Evolutionary conservation across 2,113 vertebrate genomes (phyloP).

Genomic region (Alethe castanea): DNA sequence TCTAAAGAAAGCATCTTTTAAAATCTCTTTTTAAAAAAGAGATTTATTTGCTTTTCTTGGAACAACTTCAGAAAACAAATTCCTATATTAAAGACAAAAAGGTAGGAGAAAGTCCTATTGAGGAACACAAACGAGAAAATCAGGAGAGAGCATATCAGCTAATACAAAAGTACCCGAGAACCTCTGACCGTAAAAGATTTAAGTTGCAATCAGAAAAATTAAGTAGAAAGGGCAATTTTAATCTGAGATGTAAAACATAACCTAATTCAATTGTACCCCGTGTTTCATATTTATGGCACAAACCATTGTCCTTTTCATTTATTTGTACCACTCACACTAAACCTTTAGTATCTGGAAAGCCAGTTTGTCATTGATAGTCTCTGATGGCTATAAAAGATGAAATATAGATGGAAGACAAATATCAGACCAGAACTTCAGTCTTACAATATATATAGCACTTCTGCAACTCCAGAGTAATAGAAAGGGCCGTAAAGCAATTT

Average conservation of each 20-base stretch:
- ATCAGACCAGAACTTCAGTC: not conserved
- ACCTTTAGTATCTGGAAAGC: not conserved
- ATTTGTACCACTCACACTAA: not conserved
- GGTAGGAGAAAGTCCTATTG: not conserved
- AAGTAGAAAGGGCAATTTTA: not conserved
- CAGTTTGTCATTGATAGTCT: not conserved
- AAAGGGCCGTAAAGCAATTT: not conserved
- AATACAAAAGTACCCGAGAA: not conserved
- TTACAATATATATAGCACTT: not conserved
- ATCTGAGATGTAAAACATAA: not conserved
- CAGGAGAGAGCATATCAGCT: not conserved
- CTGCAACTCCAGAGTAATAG: not conserved
- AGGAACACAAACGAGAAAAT: not conserved
- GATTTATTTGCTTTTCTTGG: not conserved
- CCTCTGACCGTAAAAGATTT: not conserved
- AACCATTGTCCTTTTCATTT: conserved; percentile 13
- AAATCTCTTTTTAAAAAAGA: not conserved
- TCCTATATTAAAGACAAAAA: not conserved
- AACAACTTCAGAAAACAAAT: not conserved
- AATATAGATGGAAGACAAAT: not conserved
- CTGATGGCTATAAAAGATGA: not conserved
- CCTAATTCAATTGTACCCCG: not conserved
- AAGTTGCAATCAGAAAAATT: not conserved
- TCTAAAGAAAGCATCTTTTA: not conserved
- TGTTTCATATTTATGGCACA: not conserved